Conservation (phyloP, 2,888 invertebrate genomes). For the Chorisops tibialis region DNA sequence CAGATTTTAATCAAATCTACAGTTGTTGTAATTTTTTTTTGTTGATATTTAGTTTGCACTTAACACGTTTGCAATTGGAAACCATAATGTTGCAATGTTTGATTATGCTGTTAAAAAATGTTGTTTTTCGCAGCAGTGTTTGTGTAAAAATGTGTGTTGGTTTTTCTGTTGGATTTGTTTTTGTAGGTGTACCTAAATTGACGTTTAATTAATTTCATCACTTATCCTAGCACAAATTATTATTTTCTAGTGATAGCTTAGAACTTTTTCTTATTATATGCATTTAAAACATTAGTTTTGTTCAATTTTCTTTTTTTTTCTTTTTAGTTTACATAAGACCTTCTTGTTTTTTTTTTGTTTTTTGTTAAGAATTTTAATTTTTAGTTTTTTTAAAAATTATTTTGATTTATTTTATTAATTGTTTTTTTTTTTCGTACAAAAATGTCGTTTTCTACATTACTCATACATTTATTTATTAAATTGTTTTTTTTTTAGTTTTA, state of each 20-base stretch:
- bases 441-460: slow-evolving; percentile 28
- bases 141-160: background rate
- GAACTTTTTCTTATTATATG: background rate
- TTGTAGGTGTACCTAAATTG: slow-evolving; percentile 30
- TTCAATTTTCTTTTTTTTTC: background rate
- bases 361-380: slow-evolving; percentile 2
- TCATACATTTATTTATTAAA: slow-evolving; percentile 5
- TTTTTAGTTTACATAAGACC: slow-evolving; percentile 28
- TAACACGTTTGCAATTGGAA: no score
- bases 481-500: background rate
- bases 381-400: slow-evolving; percentile 28
- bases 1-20: no score
- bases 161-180: slow-evolving; percentile 17
- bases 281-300: background rate
- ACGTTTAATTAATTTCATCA: slow-evolving; percentile 24
- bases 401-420: slow-evolving; percentile 32
- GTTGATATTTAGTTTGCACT: no score
- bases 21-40: no score
- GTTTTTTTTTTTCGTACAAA: slow-evolving; percentile 32
- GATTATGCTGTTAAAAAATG: no score
- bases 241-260: background rate
- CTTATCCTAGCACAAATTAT: slow-evolving; percentile 6
- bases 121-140: no score
- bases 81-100: no score
- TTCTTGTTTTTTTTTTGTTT: slow-evolving; percentile 23